Percentiles rank a stretch among this genome's conserved stretches.
These are phyloP conservation scores for Hypena proboscidalis DNA, from an alignment of 2,888 invertebrate species.

Conservation along the genomic window DNA sequence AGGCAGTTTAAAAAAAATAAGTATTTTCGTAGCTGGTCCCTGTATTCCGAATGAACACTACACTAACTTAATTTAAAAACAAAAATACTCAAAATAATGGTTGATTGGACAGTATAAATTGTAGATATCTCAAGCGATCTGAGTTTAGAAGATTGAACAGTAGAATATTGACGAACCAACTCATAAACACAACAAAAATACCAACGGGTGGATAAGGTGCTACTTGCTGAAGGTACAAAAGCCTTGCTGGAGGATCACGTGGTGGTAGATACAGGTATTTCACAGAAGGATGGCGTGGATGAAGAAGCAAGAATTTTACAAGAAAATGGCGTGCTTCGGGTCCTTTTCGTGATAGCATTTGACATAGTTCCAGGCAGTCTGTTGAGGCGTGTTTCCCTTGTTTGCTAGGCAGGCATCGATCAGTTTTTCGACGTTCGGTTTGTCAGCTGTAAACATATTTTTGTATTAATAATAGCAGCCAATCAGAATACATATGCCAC, in stretches of 20 bases:
- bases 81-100: neutral
- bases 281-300: no score
- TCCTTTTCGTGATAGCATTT: constrained; percentile 83
- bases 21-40: constrained; percentile 28
- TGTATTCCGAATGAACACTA: constrained; percentile 31
- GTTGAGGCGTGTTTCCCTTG: constrained; percentile 78
- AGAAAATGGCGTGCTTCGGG: constrained; percentile 78
- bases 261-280: no score
- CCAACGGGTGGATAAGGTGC: neutral
- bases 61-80: constrained; percentile 20
- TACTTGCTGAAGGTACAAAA: no score
- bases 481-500: no score
- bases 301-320: no score
- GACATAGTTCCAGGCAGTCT: constrained; percentile 83
- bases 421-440: constrained; percentile 73
- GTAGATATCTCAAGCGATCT: constrained; percentile 14
- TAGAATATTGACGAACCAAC: neutral
- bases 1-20: constrained; percentile 46
- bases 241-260: no score
- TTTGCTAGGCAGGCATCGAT: constrained; percentile 77
- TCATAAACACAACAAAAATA: neutral
- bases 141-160: constrained; percentile 1
- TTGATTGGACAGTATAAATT: neutral
- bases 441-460: constrained; percentile 62
- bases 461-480: neutral